Conservation (phyloP, 2,797 vertebrate species). For the Anisognathus igniventris region DNA sequence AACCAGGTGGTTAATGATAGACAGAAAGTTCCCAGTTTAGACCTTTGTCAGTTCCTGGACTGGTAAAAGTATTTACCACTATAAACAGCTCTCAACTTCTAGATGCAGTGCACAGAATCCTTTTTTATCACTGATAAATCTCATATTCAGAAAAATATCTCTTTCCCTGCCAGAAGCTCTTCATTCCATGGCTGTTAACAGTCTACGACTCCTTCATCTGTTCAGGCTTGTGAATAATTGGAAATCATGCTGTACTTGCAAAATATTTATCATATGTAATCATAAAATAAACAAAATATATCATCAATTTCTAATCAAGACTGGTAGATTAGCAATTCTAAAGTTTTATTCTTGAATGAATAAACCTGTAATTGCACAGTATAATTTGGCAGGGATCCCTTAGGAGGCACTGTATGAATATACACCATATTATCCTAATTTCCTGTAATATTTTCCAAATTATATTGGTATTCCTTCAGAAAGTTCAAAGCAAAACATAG, state of each 20-base stretch:
- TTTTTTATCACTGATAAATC: neutral
- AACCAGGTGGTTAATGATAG: neutral
- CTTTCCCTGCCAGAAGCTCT: neutral
- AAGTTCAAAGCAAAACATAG: neutral
- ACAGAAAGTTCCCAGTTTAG: neutral
- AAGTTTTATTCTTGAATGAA: conserved; percentile 14
- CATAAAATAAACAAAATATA: neutral
- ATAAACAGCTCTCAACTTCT: neutral
- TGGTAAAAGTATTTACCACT: neutral
- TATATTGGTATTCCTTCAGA: neutral
- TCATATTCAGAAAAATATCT: neutral
- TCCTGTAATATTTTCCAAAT: conserved; percentile 6
- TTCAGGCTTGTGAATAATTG: neutral
- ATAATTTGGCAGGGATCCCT: neutral
- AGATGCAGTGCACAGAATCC: neutral
- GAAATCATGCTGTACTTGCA: neutral
- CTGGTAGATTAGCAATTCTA: neutral
- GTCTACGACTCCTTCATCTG: neutral
- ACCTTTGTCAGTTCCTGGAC: neutral
- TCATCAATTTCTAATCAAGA: neutral
- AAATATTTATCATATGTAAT: conserved; percentile 13
- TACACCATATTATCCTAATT: neutral
- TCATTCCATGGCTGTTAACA: neutral
- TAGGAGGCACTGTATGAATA: neutral
- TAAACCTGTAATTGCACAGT: conserved; percentile 13